Base-by-base conservation (phyloP, 2,797 vertebrate species). In the Leucoraja ocellata region DNA sequence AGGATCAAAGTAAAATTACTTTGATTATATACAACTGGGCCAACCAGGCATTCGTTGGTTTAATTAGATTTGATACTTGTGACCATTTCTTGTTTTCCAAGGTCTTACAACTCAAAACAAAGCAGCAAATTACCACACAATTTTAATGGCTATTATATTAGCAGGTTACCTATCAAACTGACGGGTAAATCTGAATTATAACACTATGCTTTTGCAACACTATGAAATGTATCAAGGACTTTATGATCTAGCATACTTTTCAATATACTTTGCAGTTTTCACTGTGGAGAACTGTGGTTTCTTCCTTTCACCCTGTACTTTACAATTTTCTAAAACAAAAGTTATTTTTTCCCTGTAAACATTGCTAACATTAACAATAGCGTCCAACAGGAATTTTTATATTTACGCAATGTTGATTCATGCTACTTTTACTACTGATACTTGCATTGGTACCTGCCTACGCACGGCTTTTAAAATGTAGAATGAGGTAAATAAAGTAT, bases 401-500 rank as follows among this genome's bases (percentile, higher is more conserved):
- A 76, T 58, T 74, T 91, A 91, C 39, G 39, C 90, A 73, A 74
- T 61, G 90, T 74, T 28, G 71, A 74, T 76, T 88, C 90, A 92
- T 54, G 68, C 90, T 92, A 54, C 90, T 92, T 76, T 74, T 58
- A 92, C 90, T 73, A 92, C 39, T 92, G 90, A 92, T 92, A 92
- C 39, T 92, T 92, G 90, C 90, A 92, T 92, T 74, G 90, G 65
- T 92, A 54, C 73, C 90, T 76, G 90, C 90, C 90, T 92, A 92
- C 28, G 25, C 90, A 54, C 39, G 90, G 90, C 90, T 92, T 92
- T 92, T 39, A 74, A 92, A 92, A 92, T 76, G 73, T 54, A 92
- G 90, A 92, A 92, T 92, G 90, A 92, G 90, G 90, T 92, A 92
- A 92, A 76, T 76, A 92, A 92, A 76, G 90, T 92, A 25, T 74